Base-by-base conservation (phyloP, 2,888 invertebrate genomes). In the Cerastoderma edule region DNA sequence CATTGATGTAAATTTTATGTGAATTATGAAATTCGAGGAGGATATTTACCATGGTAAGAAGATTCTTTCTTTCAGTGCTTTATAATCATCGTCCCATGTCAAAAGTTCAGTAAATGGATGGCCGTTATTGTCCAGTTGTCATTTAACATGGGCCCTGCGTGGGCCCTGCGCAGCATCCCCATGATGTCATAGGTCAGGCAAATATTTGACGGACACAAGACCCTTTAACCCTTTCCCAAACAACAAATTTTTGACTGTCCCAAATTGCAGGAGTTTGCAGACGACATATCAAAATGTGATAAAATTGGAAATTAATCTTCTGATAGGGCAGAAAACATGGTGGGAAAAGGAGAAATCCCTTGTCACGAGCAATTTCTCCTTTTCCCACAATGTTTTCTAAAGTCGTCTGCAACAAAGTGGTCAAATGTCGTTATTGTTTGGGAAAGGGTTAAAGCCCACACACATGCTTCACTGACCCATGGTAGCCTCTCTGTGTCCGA, bases 141-240 rank as follows among this genome's bases (percentile, higher is more conserved):
- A 64, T 39, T 54, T 44, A 67, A 60, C 22, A 22, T 39, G 22
- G 30, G 39, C 39, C 39, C 39, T n/a, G n/a, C n/a, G n/a, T n/a
- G n/a, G n/a, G n/a, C n/a, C n/a, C n/a, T n/a, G 8, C 24, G 32
- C 69, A 78, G 75, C 72, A 64, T 78, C 75, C 24, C 24, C 27
- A 57, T 75, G 78, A 78, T 81, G 78, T 78, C 80, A 80, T 78
- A 78, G 81, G 81, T 78, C 73, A 68, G 65, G 66, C 73, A 81
- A 81, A 81, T 81, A 81, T 81, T 81, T 81, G 81, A 81, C 78
- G 68, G 78, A 66, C 68, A 71, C 75, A 64, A 76, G 78, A 78
- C 76, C 71, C 33, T 64, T 67, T 60, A n/a, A n/a, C n/a, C n/a
- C n/a, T n/a, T n/a, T n/a, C n/a, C n/a, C n/a, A n/a, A n/a, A n/a